Evolutionary conservation across 2,113 vertebrate species (phyloP), one percentile per base, ranked within the genome.

Genomic region (Prietella phreatophila): DNA sequence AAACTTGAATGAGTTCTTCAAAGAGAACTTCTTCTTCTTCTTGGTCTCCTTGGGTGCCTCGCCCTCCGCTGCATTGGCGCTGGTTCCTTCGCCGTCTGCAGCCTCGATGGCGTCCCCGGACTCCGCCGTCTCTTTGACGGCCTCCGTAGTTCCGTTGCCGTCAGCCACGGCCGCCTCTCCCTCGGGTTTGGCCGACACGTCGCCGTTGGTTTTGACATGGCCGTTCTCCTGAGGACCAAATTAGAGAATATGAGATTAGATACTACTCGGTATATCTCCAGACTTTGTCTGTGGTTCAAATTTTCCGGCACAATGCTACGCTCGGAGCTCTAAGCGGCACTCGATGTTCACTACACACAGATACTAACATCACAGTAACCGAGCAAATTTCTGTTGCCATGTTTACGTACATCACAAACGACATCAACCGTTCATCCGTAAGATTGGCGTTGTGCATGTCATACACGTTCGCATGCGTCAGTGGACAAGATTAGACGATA

Each of bases 21-120:
- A 96, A 90, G 97, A 97, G 8, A 98, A 97, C 95, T 97, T 98
- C 94, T 97, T 98, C 94, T 98, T 98, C 94, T 99, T 99, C 93
- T 99, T 90, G 86, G 91, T 96, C 65, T 98, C 97, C 91, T 96
- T 97, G 60, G 96, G 85, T 0, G 94, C 93, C 0, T 94, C 94
- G 0, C 93, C 96, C 1, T 99, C 97, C 0, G 92, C 96, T 0
- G 93, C 65, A 69, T 91, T 91, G 76, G 53, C 22, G 25, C 79
- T 82, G 6, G 87, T 86, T 7, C 22, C 79, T 96, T 97, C 96
- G 0, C 93, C 89, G 0, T 95, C 92, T 0, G 96, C 97, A 0
- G 96, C 95, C 88, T 98, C 97, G 1, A 97, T 97, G 73, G 94
- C 88, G 0, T 98, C 97, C 0, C 95, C 96, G 0, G 94, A 82